Conservation (phyloP, 2,888 invertebrate genomes). For the Diadegma fenestrale region DNA sequence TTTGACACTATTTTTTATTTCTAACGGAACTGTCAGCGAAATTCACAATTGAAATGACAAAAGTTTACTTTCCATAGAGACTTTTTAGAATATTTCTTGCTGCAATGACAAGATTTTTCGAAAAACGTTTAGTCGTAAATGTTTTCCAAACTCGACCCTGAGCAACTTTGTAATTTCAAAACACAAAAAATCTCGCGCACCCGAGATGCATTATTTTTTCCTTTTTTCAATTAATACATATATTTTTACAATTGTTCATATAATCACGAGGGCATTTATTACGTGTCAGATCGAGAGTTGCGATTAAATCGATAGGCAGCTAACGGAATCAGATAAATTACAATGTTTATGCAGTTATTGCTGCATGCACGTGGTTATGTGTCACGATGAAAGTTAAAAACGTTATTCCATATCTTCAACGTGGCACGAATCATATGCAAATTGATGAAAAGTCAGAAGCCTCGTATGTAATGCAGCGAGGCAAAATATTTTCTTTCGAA, state of each 20-base stretch:
- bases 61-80: too few relatives aligned
- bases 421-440: slow-evolving; percentile 55
- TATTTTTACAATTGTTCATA: neutral
- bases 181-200: neutral
- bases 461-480: slow-evolving; percentile 28
- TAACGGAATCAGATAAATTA: slow-evolving; percentile 53
- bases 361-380: slow-evolving; percentile 37
- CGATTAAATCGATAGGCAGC: slow-evolving; percentile 63
- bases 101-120: too few relatives aligned
- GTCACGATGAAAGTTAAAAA: slow-evolving; percentile 64
- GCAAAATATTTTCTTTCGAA: neutral
- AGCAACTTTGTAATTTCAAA: slow-evolving; percentile 20
- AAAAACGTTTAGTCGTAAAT: too few relatives aligned
- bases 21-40: too few relatives aligned
- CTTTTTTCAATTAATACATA: neutral
- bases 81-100: too few relatives aligned
- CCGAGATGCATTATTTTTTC: slow-evolving; percentile 4
- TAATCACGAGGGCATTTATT: slow-evolving; percentile 19
- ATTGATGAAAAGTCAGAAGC: slow-evolving; percentile 60
- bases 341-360: slow-evolving; percentile 39
- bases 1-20: too few relatives aligned
- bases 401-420: slow-evolving; percentile 50
- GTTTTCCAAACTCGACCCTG: slow-evolving; percentile 51
- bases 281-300: slow-evolving; percentile 44
- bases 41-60: too few relatives aligned